Base-by-base conservation (phyloP, 2,797 vertebrate genomes). In the Corythornis leucogaster region DNA sequence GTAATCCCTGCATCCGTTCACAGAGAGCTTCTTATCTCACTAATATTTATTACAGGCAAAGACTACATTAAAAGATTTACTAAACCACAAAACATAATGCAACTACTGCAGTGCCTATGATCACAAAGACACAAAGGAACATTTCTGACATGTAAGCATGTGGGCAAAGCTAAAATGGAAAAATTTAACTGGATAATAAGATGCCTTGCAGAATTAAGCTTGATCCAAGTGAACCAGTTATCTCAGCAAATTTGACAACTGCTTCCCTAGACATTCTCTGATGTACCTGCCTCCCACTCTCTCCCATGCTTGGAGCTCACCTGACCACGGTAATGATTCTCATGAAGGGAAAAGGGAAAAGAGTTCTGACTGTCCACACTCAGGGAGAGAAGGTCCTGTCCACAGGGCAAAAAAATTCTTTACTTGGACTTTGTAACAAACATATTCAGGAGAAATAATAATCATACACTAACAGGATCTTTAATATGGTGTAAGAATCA, bases 1-100 rank as follows among this genome's bases (percentile, higher is more conserved):
- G 85, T 28, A 83, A 97, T 66, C 21, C 97, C 97, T 98, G 82
- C 57, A 80, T 31, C 30, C 64, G 46, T 90, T 57, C 78, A 75
- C 80, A 35, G 69, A 85, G 42, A 93, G 30, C 14, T 92, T 43
- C 57, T 85, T 63, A 80, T 75, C 21, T n/a, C 78, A 62, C 9
- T 89, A 35, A 78, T 64, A 55, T 40, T 71, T 78, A 51, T 64
- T 48, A 12, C 4, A 91, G 42, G 51, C 12, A 68, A 42, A 61
- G 38, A 35, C 17, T 66, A 16, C 22, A 28, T 54, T 45, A 77
- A 66, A 50, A 77, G 61, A 87, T 73, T 78, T 69, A 46, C 51
- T 79, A 73, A 86, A 18, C 15, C 13, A 59, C 19, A 54, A 51
- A 70, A 62, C 1, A 3, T n/a, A 55, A 43, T 46, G 20, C 66